Evolutionary conservation across 2,113 vertebrate genomes (phyloP).

Genomic region (Oostethus manadensis): DNA sequence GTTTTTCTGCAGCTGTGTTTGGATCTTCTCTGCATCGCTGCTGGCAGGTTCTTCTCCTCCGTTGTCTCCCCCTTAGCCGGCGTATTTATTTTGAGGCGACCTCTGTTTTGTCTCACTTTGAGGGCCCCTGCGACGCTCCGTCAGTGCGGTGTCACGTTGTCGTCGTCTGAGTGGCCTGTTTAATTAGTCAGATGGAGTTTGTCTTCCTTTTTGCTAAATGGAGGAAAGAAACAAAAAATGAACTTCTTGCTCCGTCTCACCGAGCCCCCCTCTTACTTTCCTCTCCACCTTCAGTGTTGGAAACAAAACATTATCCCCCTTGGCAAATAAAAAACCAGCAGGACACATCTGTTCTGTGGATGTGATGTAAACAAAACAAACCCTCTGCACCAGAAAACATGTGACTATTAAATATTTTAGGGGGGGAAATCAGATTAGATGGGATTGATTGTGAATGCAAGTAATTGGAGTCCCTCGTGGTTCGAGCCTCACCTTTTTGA

Average conservation of each 20-base stretch:
- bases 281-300: conserved; percentile 46
- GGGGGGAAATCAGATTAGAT: conserved; percentile 4
- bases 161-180: conserved; percentile 40
- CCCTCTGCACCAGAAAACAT: conserved; percentile 26
- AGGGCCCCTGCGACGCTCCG: conserved; percentile 13
- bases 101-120: conserved; percentile 38
- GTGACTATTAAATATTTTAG: conserved; percentile 28
- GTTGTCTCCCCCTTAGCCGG: conserved; percentile 4
- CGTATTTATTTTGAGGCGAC: conserved; percentile 33
- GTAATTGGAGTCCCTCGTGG: not conserved
- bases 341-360: conserved; percentile 41
- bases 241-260: conserved; percentile 27
- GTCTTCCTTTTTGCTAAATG: conserved; percentile 38
- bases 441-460: conserved; percentile 16
- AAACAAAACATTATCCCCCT: conserved; percentile 38
- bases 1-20: conserved; percentile 26
- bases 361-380: conserved; percentile 31
- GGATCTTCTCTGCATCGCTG: not conserved
- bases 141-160: conserved; percentile 30
- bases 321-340: not conserved
- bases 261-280: conserved; percentile 15
- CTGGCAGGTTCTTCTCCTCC: conserved; percentile 9
- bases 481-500: not conserved
- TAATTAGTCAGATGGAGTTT: conserved; percentile 48
- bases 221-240: conserved; percentile 21